phyloP scores from a whole-genome alignment of 2,797 vertebrate genomes.

The Mionectes olivaceus region DNA sequence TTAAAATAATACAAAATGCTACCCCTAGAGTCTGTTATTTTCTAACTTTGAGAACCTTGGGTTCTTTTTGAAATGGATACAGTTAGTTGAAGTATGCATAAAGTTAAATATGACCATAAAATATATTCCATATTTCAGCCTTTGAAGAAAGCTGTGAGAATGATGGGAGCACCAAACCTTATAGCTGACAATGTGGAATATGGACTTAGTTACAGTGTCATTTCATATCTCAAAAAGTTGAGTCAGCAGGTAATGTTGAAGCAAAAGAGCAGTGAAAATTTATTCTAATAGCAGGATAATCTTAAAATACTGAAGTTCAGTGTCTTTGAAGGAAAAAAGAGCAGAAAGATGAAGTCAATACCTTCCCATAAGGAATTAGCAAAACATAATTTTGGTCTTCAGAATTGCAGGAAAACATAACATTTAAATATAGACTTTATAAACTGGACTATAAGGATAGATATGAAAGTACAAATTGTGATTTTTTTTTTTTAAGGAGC shows the following conservation, averaged over 20 bases:
- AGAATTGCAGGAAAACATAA: background rate
- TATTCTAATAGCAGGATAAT: constrained; percentile 23
- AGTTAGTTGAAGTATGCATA: background rate
- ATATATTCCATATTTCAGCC: constrained; percentile 72
- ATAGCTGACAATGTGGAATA: constrained; percentile 86
- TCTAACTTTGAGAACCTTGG: background rate
- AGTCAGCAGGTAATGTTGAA: constrained; percentile 83
- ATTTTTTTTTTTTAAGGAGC: background rate
- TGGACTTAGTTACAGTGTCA: constrained; percentile 85
- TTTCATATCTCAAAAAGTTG: constrained; percentile 87
- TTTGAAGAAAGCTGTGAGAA: constrained; percentile 85
- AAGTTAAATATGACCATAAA: background rate
- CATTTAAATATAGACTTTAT: background rate
- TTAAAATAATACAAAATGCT: background rate
- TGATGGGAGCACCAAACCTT: constrained; percentile 86
- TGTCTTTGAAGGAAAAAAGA: constrained; percentile 1
- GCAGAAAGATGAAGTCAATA: background rate
- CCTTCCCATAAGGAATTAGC: background rate
- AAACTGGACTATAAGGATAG: background rate
- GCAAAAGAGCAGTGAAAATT: constrained; percentile 47
- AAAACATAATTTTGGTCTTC: background rate
- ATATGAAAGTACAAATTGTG: background rate
- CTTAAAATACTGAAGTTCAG: constrained; percentile 19
- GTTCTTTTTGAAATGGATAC: background rate
- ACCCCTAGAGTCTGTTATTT: background rate